These are phyloP conservation scores for Molanna angustata DNA, from an alignment of 2,888 invertebrate species.

Conservation along the genomic window DNA sequence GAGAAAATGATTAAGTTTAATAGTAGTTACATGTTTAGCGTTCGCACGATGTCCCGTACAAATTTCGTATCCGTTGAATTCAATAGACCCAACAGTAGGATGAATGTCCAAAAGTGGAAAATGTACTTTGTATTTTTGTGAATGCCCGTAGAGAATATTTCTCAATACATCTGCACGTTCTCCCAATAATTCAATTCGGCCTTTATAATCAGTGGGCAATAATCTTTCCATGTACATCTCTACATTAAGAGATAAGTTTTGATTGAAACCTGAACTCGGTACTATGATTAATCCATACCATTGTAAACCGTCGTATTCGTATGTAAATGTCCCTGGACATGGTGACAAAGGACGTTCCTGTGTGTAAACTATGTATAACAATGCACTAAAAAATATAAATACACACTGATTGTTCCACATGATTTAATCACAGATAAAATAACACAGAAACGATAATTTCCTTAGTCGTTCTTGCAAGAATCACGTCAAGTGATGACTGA, in stretches of 20 bases:
- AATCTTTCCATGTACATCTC: slow-evolving; percentile 16
- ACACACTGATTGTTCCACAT: no score
- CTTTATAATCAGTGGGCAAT: slow-evolving; percentile 15
- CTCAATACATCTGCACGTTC: slow-evolving; percentile 10
- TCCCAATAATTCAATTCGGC: slow-evolving; percentile 20
- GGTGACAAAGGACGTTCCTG: slow-evolving; percentile 21
- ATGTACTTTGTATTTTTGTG: slow-evolving; percentile 39
- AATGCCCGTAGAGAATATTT: slow-evolving; percentile 37
- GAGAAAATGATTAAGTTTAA: slow-evolving; percentile 38
- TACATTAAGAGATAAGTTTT: slow-evolving; percentile 16
- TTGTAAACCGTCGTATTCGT: slow-evolving; percentile 23
- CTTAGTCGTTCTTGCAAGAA: no score
- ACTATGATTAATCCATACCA: slow-evolving; percentile 27
- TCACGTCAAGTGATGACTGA: no score
- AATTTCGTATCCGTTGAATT: slow-evolving; percentile 39
- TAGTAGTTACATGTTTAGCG: slow-evolving; percentile 38
- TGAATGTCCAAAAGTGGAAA: slow-evolving; percentile 39
- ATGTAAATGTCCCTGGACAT: slow-evolving; percentile 28
- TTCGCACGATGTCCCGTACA: slow-evolving; percentile 40
- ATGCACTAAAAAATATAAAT: no score
- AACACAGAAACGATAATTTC: no score
- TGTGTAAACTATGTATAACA: no score
- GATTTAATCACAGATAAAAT: no score
- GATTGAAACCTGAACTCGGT: slow-evolving; percentile 19
- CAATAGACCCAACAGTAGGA: slow-evolving; percentile 42